Conservation (phyloP, 2,797 vertebrate genomes). For the Octomys mimax region DNA sequence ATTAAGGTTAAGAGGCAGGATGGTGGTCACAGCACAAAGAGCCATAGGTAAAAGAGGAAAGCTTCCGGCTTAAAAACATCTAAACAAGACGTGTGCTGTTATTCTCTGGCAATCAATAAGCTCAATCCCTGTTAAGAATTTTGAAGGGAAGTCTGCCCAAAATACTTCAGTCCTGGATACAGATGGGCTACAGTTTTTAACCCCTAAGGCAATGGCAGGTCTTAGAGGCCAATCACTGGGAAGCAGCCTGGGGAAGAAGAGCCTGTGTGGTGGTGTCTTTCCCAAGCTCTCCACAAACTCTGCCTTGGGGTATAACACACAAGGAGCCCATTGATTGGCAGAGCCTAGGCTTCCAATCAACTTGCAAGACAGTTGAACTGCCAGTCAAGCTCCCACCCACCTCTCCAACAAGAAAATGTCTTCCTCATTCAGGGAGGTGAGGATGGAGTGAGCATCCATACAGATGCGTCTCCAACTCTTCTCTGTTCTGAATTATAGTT, state of each 20-base stretch:
- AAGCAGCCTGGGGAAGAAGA: background rate
- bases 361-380: background rate
- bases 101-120: conserved; percentile 1
- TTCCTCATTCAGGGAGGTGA: background rate
- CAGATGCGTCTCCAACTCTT: background rate
- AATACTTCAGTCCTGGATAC: background rate
- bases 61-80: conserved; percentile 55
- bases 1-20: conserved; percentile 45
- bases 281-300: background rate
- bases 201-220: background rate
- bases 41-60: background rate
- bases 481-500: background rate
- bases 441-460: background rate
- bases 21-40: conserved; percentile 42
- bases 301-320: background rate
- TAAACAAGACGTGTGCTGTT: background rate
- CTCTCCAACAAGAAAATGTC: background rate
- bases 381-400: background rate
- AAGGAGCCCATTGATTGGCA: background rate
- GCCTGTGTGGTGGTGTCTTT: background rate
- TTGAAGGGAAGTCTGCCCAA: background rate
- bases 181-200: background rate
- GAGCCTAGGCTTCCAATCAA: background rate
- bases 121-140: background rate
- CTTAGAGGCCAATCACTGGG: background rate